A percentile compares a stretch with the other conserved stretches of the same genome.
Evolutionary conservation across 2,797 vertebrate genomes (phyloP).

Genomic region (Phoxinus dragarum): DNA sequence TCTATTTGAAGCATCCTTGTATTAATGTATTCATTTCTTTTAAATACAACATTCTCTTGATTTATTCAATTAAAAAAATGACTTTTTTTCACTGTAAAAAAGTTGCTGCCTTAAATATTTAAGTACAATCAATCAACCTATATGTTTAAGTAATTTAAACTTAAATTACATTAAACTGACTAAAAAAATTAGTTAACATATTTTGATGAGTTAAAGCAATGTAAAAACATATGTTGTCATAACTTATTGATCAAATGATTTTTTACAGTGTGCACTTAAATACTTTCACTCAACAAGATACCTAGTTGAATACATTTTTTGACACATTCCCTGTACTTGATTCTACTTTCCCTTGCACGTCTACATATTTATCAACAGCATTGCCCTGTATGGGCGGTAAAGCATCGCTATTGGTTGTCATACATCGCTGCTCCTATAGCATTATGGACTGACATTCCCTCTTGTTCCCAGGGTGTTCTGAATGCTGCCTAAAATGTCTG

Average conservation of each 20-base stretch:
- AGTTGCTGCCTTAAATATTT: too few relatives aligned
- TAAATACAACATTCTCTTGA: background rate
- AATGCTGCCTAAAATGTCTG: slow-evolving; percentile 97
- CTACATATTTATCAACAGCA: background rate
- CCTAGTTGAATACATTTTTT: background rate
- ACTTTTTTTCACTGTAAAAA: background rate
- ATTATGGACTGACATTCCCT: slow-evolving; percentile 42
- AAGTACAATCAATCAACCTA: too few relatives aligned
- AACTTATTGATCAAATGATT: too few relatives aligned
- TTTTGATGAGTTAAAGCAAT: too few relatives aligned
- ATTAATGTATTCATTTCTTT: background rate
- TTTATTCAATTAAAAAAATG: background rate
- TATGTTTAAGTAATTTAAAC: too few relatives aligned
- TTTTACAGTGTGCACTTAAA: background rate
- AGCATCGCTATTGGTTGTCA: background rate
- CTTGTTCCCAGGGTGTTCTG: slow-evolving; percentile 86
- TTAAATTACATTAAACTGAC: too few relatives aligned
- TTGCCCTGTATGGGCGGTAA: background rate
- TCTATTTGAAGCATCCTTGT: background rate
- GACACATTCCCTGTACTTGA: background rate
- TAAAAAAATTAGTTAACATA: too few relatives aligned
- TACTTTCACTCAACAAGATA: background rate
- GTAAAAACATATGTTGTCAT: too few relatives aligned
- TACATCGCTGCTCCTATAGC: background rate
- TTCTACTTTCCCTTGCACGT: background rate